Evolutionary conservation across 2,113 vertebrate genomes (phyloP), one percentile per base, ranked within the genome.

Genomic region (Uropsilus gracilis): DNA sequence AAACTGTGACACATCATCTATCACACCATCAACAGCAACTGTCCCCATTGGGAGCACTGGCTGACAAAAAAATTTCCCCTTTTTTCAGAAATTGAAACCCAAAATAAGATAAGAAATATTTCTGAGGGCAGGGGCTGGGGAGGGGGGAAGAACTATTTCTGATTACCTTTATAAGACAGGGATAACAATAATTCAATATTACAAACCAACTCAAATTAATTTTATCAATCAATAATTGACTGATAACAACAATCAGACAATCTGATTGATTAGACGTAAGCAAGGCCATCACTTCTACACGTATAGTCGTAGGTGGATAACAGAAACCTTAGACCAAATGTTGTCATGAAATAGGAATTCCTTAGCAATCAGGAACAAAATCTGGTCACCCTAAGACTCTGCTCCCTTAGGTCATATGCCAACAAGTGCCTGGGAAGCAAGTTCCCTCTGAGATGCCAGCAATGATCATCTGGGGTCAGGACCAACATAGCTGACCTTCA

Each of bases 91-190:
- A 92, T 59, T 24, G 16, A 82, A 95, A 86, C 30, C 26, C 8
- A 59, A 1, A 32, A 6, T 61, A 59, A 75, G 30, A 26, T 72
- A 37, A 18, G 93, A 94, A 84, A 90, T 75, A 75, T 34, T 81
- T 59, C n/a, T n/a, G n/a, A n/a, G n/a, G n/a, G n/a, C n/a, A n/a
- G n/a, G n/a, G n/a, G n/a, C n/a, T n/a, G n/a, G n/a, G n/a, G n/a
- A n/a, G n/a, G n/a, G n/a, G n/a, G n/a, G n/a, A 37, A 18, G 93
- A 94, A 84, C 87, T 75, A 75, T 34, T 81, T 59, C 3, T 55
- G 17, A 55, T 80, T 18, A 17, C 24, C 55, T 77, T 76, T 63
- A 68, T 37, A 66, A 32, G n/a, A 11, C 66, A 95, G 4, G 3
- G 8, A 30, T 90, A 77, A 26, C 55, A 73, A 9, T 68, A 90